Conservation (phyloP, 2,113 vertebrate species). For the Henicopernis longicauda region DNA sequence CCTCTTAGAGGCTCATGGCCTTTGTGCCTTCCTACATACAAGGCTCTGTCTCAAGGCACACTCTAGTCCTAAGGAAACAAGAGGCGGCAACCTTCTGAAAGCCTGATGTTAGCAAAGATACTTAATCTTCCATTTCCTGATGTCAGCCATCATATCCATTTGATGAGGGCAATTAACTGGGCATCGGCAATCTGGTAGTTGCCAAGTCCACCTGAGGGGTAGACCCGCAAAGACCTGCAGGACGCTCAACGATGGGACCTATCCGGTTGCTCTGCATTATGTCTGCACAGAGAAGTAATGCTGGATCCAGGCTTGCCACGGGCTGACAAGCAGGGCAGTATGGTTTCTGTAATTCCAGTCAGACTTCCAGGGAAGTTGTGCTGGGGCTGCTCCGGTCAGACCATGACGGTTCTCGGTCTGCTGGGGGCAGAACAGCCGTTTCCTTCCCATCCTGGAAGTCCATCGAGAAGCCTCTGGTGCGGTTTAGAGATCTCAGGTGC, state of each 20-base stretch:
- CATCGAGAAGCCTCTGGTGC: rapidly evolving
- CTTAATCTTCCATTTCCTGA: not conserved
- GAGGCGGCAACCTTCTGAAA: not conserved
- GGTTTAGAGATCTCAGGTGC: not conserved
- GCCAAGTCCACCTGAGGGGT: not conserved
- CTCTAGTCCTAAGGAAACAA: not conserved
- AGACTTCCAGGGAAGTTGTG: not conserved
- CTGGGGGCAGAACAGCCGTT: not conserved
- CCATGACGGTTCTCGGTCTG: not conserved
- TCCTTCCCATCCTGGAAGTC: not conserved
- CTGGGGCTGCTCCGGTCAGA: rapidly evolving
- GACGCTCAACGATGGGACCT: not conserved
- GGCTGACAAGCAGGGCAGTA: not conserved
- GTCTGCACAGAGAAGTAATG: not conserved
- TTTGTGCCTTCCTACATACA: not conserved
- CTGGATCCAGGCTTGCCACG: not conserved
- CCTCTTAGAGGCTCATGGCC: not conserved
- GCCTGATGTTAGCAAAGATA: not conserved
- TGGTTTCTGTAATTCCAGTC: not conserved
- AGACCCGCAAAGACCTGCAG: not conserved
- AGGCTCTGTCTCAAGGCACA: not conserved
- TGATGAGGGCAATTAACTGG: not conserved
- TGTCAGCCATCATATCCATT: not conserved
- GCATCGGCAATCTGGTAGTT: not conserved
- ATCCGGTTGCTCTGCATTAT: not conserved